These are phyloP conservation scores for Saccostrea glomerata DNA, from an alignment of 1,140 invertebrate genomes.

Conservation along the genomic window DNA sequence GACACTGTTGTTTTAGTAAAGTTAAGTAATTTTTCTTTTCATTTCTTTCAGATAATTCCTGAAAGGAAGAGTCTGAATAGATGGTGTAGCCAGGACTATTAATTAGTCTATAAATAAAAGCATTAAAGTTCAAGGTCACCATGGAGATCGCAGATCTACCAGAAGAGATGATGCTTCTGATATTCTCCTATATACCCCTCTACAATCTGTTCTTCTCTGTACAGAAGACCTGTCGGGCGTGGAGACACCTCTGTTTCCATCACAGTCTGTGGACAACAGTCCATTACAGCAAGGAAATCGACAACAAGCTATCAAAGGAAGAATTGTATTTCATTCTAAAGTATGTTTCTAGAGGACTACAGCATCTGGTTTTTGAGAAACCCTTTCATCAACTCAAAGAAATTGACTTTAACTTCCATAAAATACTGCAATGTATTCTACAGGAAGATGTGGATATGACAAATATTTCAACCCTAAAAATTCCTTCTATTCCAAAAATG, in stretches of 20 bases:
- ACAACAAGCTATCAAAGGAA: not conserved
- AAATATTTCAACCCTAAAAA: not conserved
- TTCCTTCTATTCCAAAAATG: not conserved
- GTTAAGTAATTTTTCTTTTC: too few species aligned
- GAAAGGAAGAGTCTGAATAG: too few species aligned
- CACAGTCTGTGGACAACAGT: not conserved
- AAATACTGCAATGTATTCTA: constrained; percentile 16
- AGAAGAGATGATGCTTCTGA: constrained; percentile 26
- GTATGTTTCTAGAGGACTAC: not conserved
- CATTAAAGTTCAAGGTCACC: not conserved
- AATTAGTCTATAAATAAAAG: not conserved
- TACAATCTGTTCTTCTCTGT: constrained; percentile 9
- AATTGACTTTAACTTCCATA: not conserved
- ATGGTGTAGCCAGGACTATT: too few species aligned
- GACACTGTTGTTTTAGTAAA: too few species aligned
- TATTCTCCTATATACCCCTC: constrained; percentile 9
- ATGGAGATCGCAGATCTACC: constrained; percentile 4
- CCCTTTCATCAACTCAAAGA: not conserved
- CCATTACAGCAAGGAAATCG: not conserved
- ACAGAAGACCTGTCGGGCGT: not conserved
- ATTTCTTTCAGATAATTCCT: too few species aligned
- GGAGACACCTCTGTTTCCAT: constrained; percentile 23
- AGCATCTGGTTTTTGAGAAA: constrained; percentile 30
- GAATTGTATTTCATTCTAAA: not conserved
- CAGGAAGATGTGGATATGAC: constrained; percentile 1